Evolutionary conservation across 2,113 vertebrate species (phyloP).

Genomic region (Cyanistes caeruleus): DNA sequence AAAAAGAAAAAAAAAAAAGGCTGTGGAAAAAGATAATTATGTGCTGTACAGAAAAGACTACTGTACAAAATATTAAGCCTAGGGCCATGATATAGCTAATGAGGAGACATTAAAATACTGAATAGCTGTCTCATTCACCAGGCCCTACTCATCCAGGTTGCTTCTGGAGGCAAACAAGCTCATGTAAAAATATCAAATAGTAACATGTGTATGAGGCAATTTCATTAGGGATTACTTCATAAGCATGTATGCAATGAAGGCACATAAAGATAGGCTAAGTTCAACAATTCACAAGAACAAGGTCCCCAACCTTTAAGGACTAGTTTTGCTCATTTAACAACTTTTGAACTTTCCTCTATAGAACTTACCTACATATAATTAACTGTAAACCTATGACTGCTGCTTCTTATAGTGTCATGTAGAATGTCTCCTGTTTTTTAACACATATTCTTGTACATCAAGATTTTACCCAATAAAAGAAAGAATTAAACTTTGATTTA

Average conservation of each 20-base stretch:
- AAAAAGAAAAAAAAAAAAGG: background rate
- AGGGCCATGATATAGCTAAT: background rate
- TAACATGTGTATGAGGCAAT: background rate
- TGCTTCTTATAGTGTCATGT: background rate
- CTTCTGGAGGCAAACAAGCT: background rate
- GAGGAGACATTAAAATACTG: background rate
- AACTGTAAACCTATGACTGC: background rate
- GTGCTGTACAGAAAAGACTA: background rate
- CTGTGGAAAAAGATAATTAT: background rate
- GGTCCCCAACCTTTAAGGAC: background rate
- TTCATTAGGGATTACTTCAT: slow-evolving; percentile 17
- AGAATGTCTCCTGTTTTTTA: background rate
- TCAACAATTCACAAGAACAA: background rate
- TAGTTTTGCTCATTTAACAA: background rate
- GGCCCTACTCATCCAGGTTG: background rate
- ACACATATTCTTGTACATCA: background rate
- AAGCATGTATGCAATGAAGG: background rate
- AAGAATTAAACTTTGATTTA: background rate
- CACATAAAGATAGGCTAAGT: background rate
- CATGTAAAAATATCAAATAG: background rate
- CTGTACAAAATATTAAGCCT: background rate
- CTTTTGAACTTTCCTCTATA: background rate
- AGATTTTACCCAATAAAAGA: background rate
- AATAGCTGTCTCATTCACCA: background rate
- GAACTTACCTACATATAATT: background rate